A percentile compares a stretch with the other conserved stretches of the same genome.
Evolutionary conservation across 2,888 invertebrate genomes (phyloP).

Genomic region (Himalopsyche kuldschensis): DNA sequence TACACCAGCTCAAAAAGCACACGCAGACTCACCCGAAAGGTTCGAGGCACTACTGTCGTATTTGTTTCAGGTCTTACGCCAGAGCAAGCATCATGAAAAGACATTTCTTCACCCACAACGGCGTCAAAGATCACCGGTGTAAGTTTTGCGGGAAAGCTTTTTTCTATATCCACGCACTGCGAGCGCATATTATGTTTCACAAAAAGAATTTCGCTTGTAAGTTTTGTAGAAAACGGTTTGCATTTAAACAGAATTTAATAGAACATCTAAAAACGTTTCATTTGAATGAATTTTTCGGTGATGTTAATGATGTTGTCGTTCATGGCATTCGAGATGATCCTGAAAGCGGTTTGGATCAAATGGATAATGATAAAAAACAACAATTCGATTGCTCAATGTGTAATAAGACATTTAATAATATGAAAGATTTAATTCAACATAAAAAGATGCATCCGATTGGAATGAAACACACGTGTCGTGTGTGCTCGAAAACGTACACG

Average conservation of each 20-base stretch:
- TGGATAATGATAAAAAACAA: background rate
- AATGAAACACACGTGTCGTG: conserved; percentile 8
- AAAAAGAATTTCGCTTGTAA: conserved; percentile 5
- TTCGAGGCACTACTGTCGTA: background rate
- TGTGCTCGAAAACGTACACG: conserved; percentile 20
- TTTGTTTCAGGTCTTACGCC: background rate
- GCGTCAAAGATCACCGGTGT: background rate
- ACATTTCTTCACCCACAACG: background rate
- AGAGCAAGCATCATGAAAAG: background rate
- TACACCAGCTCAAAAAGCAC: background rate
- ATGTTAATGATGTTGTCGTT: background rate
- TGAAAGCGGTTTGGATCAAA: background rate
- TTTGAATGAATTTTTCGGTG: background rate
- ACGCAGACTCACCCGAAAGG: background rate
- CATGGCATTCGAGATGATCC: background rate
- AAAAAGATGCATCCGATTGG: conserved; percentile 20
- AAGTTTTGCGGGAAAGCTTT: conserved; percentile 8
- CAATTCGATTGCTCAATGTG: conserved; percentile 25
- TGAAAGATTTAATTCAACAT: conserved; percentile 7
- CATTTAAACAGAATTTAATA: background rate
- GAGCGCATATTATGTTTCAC: conserved; percentile 13
- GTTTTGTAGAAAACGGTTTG: background rate
- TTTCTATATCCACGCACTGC: background rate
- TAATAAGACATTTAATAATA: background rate
- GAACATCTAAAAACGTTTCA: conserved; percentile 14